Base-by-base conservation (phyloP, 2,113 vertebrate genomes). In the Pycnonotus jocosus region DNA sequence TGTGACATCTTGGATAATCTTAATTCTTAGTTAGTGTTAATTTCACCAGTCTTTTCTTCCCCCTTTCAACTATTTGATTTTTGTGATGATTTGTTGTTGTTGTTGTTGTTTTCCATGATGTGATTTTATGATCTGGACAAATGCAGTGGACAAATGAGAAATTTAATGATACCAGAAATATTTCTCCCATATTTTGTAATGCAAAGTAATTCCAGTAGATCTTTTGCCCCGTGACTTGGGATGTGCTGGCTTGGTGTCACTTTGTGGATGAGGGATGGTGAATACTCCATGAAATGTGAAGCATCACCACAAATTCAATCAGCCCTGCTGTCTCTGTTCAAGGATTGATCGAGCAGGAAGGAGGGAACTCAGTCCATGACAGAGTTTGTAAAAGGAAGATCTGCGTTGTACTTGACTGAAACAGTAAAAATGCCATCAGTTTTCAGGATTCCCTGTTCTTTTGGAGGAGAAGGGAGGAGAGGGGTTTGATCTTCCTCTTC, bases 151-250 rank as follows among this genome's bases (percentile, higher is more conserved):
- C 79, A 95, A 96, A 97, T 88, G 93, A 96, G 82, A 84, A 96
- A 96, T 96, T 77, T 97, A 95, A 94, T 81, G 56, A 45, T 78
- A 84, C 54, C 71, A 86, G 95, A 94, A 94, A 81, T 69, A 71
- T 95, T 93, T 93, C 82, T 90, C 21, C 48, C 12, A 31, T 86
- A 30, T 73, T 94, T 53, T 38, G 40, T 92, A 71, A 94, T 51
- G 51, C 60, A 56, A 47, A 91, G 71, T 92, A 80, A 94, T 93
- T 93, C 68, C 81, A 74, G 5, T 10, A 35, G 88, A 64, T 83
- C 53, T 81, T 81, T 81, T 25, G 35, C 56, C n/a, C 57, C 19
- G 5, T 60, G 64, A 71, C 56, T 89, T 64, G 90, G 54, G 69
- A 74, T 45, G 21, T 74, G 56, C 40, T 93, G 84, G 20, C 37